A percentile compares a stretch with the other conserved stretches of the same genome.
Conservation (phyloP, 1,140 invertebrate genomes). For the Sitodiplosis mosellana region DNA sequence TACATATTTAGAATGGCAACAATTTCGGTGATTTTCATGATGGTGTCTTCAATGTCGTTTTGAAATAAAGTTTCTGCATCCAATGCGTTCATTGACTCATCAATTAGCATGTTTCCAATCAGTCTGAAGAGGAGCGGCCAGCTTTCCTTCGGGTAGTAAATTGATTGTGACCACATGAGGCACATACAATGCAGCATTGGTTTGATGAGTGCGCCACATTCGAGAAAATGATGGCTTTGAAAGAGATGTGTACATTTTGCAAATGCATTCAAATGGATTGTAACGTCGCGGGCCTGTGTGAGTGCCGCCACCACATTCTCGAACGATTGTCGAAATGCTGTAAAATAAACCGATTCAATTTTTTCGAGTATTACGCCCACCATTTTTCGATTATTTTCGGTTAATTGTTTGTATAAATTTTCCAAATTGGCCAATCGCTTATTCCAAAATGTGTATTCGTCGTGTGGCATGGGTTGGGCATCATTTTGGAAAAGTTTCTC, state of each 20-base stretch:
- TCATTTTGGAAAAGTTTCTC: slow-evolving; percentile 13
- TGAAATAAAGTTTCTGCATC: slow-evolving; percentile 41
- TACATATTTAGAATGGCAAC: slow-evolving; percentile 26
- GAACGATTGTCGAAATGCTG: slow-evolving; percentile 45
- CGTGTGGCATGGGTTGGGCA: slow-evolving; percentile 39
- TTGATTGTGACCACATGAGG: slow-evolving; percentile 65
- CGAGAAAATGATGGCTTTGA: slow-evolving; percentile 49
- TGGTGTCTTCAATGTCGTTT: slow-evolving; percentile 39
- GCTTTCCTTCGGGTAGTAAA: slow-evolving; percentile 52
- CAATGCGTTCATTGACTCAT: slow-evolving; percentile 26
- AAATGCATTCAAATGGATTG: slow-evolving; percentile 40
- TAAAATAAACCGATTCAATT: slow-evolving; percentile 51
- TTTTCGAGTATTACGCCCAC: slow-evolving; percentile 59
- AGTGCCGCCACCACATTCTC: slow-evolving; percentile 41
- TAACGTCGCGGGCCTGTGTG: slow-evolving; percentile 45
- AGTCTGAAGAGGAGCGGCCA: slow-evolving; percentile 48
- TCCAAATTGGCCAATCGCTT: slow-evolving; percentile 52
- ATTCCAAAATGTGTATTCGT: slow-evolving; percentile 51
- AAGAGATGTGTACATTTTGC: slow-evolving; percentile 38
- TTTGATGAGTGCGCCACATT: slow-evolving; percentile 38
- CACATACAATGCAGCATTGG: slow-evolving; percentile 56
- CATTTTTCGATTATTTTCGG: slow-evolving; percentile 55
- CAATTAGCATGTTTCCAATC: slow-evolving; percentile 52
- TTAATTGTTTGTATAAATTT: slow-evolving; percentile 65
- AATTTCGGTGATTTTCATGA: slow-evolving; percentile 22